A percentile compares a stretch with the other conserved stretches of the same genome.
Conservation (phyloP, 2,113 vertebrate species). For the Myotis yumanensis region DNA sequence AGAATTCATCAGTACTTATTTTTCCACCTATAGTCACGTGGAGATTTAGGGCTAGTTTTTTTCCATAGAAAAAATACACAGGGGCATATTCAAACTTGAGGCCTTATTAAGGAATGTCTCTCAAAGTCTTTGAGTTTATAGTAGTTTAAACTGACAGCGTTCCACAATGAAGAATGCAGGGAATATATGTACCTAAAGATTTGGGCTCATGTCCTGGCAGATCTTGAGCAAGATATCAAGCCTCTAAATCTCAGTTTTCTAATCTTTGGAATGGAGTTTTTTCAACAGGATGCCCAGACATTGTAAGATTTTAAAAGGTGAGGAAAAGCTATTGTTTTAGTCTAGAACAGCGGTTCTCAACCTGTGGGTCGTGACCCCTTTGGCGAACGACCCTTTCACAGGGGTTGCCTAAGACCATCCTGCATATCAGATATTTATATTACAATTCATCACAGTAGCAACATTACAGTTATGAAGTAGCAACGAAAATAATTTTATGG, state of each 20-base stretch:
- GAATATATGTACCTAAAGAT: not conserved
- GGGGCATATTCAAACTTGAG: not conserved
- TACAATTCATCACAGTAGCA: no score
- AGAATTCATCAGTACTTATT: conserved; percentile 18
- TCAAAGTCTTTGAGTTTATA: not conserved
- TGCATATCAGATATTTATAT: no score
- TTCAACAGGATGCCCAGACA: not conserved
- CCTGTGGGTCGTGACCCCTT: no score
- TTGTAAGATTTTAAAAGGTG: not conserved
- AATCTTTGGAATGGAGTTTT: not conserved
- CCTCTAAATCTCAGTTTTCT: conserved; percentile 4
- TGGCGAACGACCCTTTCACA: no score
- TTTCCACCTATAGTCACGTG: not conserved
- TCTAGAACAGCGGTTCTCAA: no score
- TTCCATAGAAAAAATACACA: not conserved
- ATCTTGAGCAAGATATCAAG: not conserved
- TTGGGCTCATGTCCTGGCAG: not conserved
- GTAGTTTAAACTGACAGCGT: not conserved
- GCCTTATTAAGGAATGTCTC: not conserved
- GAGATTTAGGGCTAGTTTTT: conserved; percentile 10
- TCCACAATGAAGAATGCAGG: not conserved
- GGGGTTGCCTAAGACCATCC: no score
- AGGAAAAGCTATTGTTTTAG: not conserved
- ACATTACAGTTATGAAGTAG: no score
- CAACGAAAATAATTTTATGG: no score